Conservation (phyloP, 2,797 vertebrate genomes). For the Poecile montanus region DNA sequence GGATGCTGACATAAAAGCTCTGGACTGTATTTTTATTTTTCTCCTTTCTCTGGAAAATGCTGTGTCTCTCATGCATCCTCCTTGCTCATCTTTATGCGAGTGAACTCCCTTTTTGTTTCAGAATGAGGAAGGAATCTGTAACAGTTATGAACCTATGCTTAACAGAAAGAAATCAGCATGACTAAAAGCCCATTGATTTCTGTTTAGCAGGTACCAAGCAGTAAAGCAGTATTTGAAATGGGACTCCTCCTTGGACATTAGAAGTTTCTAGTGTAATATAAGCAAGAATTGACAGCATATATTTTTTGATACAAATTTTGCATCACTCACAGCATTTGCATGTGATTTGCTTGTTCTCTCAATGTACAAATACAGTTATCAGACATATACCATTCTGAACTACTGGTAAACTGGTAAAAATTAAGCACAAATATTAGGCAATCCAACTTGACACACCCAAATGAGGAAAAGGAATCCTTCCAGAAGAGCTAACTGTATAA, state of each 20-base stretch:
- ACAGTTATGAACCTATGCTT: not conserved
- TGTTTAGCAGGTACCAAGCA: not conserved
- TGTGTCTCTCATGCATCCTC: not conserved
- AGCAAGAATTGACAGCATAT: not conserved
- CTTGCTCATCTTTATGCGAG: not conserved
- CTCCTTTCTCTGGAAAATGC: not conserved
- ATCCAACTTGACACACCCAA: not conserved
- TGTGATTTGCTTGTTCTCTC: not conserved
- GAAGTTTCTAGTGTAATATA: not conserved
- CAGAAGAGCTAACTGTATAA: not conserved
- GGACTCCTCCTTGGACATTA: not conserved
- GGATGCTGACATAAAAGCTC: not conserved
- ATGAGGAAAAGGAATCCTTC: not conserved
- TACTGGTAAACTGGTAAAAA: not conserved
- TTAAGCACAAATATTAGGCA: not conserved
- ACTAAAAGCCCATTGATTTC: not conserved
- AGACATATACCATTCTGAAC: not conserved
- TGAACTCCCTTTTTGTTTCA: not conserved
- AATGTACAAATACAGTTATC: not conserved
- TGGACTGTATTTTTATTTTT: not conserved
- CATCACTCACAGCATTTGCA: not conserved
- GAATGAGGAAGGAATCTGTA: not conserved
- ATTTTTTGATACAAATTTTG: not conserved
- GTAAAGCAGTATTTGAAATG: not conserved
- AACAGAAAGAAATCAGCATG: not conserved